Base-by-base conservation (phyloP, 1,140 invertebrate species). In the Dinothrombium tinctorium region DNA sequence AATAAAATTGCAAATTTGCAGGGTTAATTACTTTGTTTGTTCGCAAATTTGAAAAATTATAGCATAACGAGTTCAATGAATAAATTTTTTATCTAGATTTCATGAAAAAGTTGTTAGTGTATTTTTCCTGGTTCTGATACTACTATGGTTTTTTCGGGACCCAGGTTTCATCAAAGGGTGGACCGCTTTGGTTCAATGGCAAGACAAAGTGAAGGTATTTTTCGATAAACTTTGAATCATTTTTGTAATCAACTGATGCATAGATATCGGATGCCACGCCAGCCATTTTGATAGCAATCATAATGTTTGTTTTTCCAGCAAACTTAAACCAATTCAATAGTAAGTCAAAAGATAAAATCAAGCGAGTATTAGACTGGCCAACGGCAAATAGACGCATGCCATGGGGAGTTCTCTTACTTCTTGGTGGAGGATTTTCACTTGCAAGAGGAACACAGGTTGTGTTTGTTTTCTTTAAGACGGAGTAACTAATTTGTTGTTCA, bases 131-230 rank as follows among this genome's bases (percentile, higher is more conserved):
- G 45, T 72, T 11, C 69, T 84, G 5, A 72, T 89, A 2, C 45
- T 78, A 33, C 63, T 90, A 43, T 92, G 84, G 75, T 75, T 90
- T 55, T 80, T 86, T 56, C 67, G 82, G 33, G 71, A 74, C 40
- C 83, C 84, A 0, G 73, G 76, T 45, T 79, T 83, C 53, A 70
- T 80, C 48, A 57, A 58, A 1, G 81, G 81, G 12, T 86, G 45
- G 41, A n/a, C 41, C 9, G 14, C 33, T 17, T 14, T 33, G 33
- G 8, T 33, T n/a, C n/a, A n/a, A n/a, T n/a, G n/a, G n/a, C n/a
- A n/a, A n/a, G n/a, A n/a, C n/a, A n/a, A n/a, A n/a, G n/a, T n/a
- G n/a, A n/a, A n/a, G 15, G 9, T 36, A 23, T 25, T 35, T 15
- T 29, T 29, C 4, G 7, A 28, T 28, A 28, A 7, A 28, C 14